These are phyloP conservation scores for Zelostemma sp. DNA, from an alignment of 1,140 invertebrate species.

Conservation along the genomic window DNA sequence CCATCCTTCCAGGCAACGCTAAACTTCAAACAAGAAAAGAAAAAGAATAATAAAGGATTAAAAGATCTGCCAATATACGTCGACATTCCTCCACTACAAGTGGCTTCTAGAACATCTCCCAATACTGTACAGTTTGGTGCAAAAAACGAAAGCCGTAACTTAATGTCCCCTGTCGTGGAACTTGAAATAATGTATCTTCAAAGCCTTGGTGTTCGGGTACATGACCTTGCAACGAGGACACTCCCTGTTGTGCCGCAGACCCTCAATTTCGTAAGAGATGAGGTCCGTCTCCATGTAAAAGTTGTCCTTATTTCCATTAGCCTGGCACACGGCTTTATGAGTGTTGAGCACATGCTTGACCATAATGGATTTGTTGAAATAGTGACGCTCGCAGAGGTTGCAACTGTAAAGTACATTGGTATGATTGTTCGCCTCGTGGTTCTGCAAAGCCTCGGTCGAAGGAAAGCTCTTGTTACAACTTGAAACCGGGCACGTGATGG, in stretches of 20 bases:
- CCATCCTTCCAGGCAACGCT: neutral
- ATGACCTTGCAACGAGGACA: conserved; percentile 62
- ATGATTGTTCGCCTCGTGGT: conserved; percentile 49
- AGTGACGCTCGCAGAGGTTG: conserved; percentile 57
- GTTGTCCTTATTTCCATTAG: conserved; percentile 29
- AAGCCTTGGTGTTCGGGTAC: conserved; percentile 64
- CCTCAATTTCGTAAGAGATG: conserved; percentile 53
- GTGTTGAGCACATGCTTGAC: conserved; percentile 55
- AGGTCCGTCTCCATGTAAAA: conserved; percentile 58
- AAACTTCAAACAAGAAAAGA: neutral
- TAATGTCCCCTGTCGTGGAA: conserved; percentile 53
- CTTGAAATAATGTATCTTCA: conserved; percentile 67
- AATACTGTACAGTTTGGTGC: conserved; percentile 13
- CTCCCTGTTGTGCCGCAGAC: conserved; percentile 42
- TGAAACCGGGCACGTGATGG: conserved; percentile 28
- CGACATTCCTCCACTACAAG: too few species aligned
- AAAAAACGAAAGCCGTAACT: neutral
- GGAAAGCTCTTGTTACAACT: conserved; percentile 52
- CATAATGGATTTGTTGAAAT: conserved; percentile 54
- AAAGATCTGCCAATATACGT: too few species aligned
- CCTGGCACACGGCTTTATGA: conserved; percentile 53
- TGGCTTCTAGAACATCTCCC: neutral
- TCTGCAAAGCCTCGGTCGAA: conserved; percentile 31
- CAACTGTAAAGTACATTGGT: conserved; percentile 60
- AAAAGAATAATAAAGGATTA: too few species aligned